phyloP scores from a whole-genome alignment of 2,113 vertebrate genomes.

The Phodopus roborovskii region DNA sequence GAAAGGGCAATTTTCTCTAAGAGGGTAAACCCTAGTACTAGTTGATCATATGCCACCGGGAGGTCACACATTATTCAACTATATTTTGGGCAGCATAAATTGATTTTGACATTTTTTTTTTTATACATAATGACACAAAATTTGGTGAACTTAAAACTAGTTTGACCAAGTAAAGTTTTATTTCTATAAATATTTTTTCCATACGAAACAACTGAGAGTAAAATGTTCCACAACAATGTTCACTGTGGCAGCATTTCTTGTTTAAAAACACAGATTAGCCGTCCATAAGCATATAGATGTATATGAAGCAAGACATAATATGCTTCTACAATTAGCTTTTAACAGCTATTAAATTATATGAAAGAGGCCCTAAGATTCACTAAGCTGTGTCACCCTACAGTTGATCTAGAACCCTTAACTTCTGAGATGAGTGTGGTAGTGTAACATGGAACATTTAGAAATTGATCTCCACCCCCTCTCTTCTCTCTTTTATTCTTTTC shows the following conservation, averaged over 20 bases:
- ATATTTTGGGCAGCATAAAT: background rate
- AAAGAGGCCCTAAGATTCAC: background rate
- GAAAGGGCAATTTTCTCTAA: background rate
- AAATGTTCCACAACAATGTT: background rate
- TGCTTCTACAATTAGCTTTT: background rate
- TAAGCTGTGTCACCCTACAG: background rate
- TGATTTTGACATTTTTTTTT: background rate
- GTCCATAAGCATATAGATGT: background rate
- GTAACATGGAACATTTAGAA: background rate
- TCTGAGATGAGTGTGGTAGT: background rate
- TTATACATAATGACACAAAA: background rate
- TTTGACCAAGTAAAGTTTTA: background rate
- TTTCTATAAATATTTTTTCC: background rate
- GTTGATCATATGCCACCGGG: background rate
- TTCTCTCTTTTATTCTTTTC: background rate
- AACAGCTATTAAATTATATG: background rate
- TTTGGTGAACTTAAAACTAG: background rate
- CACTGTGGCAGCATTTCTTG: background rate
- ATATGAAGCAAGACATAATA: background rate
- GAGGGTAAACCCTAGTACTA: background rate
- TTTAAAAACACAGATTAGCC: background rate
- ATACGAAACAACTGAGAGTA: background rate
- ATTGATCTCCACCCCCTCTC: background rate
- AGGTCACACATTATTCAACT: background rate
- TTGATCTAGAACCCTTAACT: background rate